Evolutionary conservation across 2,113 vertebrate genomes (phyloP), one percentile per base, ranked within the genome.

Genomic region (Haliaeetus leucogaster): DNA sequence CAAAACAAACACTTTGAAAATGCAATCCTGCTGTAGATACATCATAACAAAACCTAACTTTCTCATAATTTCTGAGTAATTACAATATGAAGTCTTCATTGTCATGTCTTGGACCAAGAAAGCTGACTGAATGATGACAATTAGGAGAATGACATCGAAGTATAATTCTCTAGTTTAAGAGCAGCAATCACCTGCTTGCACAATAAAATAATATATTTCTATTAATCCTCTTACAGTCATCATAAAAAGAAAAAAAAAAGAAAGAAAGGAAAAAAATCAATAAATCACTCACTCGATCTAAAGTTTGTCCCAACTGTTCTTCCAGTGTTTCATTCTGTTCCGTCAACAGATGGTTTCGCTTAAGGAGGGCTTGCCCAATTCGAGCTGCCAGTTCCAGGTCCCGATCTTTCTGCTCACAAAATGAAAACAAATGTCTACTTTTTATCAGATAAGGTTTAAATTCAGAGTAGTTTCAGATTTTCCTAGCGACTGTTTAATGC

Each of bases 301-400:
- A 96, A 61, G 99, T 98, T 95, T 99, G 99, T 22, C 98, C 98
- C 43, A 99, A 47, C 88, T 99, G 99, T 82, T 99, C 99, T 94
- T 99, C 99, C 79, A 99, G 80, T 12, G 99, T 97, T 81, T 99
- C 99, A 66, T 99, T 99, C 89, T 99, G 99, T 89, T 99, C 99
- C 17, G 98, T 98, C 83, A 99, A 97, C 58, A 99, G 97, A 80
- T 99, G 99, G 94, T 99, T 99, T 78, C 99, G 98, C 94, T 99
- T 99, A 65, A 99, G 97, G 36, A 99, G 99, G 9, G 99, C 99
- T 97, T 99, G 99, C 56, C 99, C 99, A 92, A 99, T 99, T 55
- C 99, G 99, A 59, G 99, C 99, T 18, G 99, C 99, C 83, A 99
- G 97, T 95, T 99, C 99, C 97, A 99, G 97, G 97, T 99, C 99